These are phyloP conservation scores for Caenorhabditis afra DNA, from an alignment of 2,888 invertebrate genomes.

Conservation along the genomic window DNA sequence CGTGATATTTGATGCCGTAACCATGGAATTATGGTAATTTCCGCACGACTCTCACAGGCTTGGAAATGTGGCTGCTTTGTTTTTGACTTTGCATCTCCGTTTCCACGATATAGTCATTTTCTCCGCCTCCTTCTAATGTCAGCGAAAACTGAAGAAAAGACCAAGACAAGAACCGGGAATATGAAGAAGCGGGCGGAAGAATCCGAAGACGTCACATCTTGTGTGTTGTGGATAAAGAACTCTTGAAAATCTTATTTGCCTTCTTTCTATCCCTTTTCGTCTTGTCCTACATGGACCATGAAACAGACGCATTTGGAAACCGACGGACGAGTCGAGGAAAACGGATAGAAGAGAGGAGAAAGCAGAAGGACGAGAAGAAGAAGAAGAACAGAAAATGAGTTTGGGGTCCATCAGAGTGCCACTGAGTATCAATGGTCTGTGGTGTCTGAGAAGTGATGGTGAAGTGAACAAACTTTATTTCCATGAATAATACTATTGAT, in stretches of 20 bases:
- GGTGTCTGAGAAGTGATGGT: constrained; percentile 39
- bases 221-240: constrained; percentile 36
- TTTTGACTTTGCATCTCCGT: constrained; percentile 31
- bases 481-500: constrained; percentile 25
- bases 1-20: constrained; percentile 10
- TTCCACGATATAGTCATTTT: constrained; percentile 19
- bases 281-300: constrained; percentile 50
- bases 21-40: constrained; percentile 51
- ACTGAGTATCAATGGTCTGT: constrained; percentile 33
- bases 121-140: neutral
- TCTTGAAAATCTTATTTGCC: constrained; percentile 56
- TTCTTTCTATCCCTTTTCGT: constrained; percentile 18
- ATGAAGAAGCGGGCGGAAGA: neutral
- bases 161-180: neutral
- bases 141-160: constrained; percentile 9
- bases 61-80: constrained; percentile 3
- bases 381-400: constrained; percentile 40
- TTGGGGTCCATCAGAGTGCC: constrained; percentile 24
- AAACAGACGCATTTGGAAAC: constrained; percentile 49
- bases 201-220: constrained; percentile 30
- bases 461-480: constrained; percentile 20
- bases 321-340: constrained; percentile 11
- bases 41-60: constrained; percentile 9
- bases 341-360: too few relatives aligned
- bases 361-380: too few relatives aligned